Evolutionary conservation across 2,888 invertebrate genomes (phyloP).

Genomic region (Ellobium chinense): DNA sequence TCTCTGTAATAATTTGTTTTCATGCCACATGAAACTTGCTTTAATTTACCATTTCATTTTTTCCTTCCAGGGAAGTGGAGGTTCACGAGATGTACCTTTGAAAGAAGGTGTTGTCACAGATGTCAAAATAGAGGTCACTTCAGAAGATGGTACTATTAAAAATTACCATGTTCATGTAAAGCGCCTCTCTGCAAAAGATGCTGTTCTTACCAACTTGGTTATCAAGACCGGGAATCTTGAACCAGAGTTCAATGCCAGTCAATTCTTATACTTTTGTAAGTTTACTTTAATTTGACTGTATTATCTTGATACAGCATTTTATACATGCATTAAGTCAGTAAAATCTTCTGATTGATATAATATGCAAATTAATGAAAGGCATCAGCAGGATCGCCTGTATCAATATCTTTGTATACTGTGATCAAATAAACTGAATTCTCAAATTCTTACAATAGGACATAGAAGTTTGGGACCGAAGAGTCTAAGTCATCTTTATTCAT

Average conservation of each 20-base stretch:
- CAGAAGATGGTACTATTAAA: constrained; percentile 77
- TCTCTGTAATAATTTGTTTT: no score
- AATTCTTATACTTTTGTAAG: constrained; percentile 68
- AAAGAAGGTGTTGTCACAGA: constrained; percentile 75
- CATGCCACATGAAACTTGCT: no score
- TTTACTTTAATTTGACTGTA: neutral
- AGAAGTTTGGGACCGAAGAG: no score
- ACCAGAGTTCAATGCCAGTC: constrained; percentile 69
- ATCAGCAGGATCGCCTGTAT: no score
- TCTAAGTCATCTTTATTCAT: no score
- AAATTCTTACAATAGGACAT: no score
- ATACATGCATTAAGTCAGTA: no score
- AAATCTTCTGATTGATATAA: no score
- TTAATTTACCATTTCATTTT: neutral
- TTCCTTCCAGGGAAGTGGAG: constrained; percentile 63
- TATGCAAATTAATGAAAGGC: no score
- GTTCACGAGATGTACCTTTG: constrained; percentile 71
- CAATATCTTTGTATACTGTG: no score
- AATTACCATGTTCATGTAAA: constrained; percentile 73
- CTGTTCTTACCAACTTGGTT: constrained; percentile 68
- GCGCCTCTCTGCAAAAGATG: constrained; percentile 76
- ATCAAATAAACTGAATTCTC: no score
- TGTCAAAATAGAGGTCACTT: constrained; percentile 77
- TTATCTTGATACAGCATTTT: neutral
- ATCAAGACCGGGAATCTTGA: constrained; percentile 63